These are phyloP conservation scores for Prietella phreatophila DNA, from an alignment of 2,113 vertebrate species.

Conservation along the genomic window DNA sequence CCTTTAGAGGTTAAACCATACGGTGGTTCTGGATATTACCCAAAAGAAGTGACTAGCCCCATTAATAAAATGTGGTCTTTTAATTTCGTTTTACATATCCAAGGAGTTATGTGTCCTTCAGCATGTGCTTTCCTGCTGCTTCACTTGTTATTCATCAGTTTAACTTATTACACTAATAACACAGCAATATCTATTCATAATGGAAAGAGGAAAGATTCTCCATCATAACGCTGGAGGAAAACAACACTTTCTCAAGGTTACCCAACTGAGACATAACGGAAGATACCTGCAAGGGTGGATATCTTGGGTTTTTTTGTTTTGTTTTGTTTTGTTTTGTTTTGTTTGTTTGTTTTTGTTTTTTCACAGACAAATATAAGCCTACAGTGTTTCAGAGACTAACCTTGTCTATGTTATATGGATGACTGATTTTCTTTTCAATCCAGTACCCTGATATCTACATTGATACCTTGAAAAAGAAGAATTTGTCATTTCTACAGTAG, in stretches of 20 bases:
- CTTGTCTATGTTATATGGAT: neutral
- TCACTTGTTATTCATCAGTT: slow-evolving; percentile 1
- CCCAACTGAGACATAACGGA: neutral
- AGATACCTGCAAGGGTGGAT: neutral
- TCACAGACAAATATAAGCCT: neutral
- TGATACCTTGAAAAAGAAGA: neutral
- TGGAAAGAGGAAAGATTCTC: neutral
- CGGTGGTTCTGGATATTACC: neutral
- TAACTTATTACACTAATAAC: slow-evolving; percentile 12
- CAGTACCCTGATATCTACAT: neutral
- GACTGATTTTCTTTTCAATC: neutral
- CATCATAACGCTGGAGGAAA: neutral
- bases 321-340: neutral
- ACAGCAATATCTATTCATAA: slow-evolving; percentile 9
- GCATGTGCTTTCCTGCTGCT: neutral
- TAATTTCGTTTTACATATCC: slow-evolving; percentile 7
- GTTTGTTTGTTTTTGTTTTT: neutral
- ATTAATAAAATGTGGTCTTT: slow-evolving; percentile 6
- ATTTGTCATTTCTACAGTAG: neutral
- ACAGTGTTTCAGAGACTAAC: neutral
- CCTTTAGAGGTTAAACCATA: neutral
- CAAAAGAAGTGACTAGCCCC: neutral
- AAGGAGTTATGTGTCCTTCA: slow-evolving; percentile 22
- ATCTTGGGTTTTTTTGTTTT: neutral
- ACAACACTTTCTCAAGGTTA: neutral